Evolutionary conservation across 2,113 vertebrate genomes (phyloP), one percentile per base, ranked within the genome.

Genomic region (Rhinoderma darwinii): DNA sequence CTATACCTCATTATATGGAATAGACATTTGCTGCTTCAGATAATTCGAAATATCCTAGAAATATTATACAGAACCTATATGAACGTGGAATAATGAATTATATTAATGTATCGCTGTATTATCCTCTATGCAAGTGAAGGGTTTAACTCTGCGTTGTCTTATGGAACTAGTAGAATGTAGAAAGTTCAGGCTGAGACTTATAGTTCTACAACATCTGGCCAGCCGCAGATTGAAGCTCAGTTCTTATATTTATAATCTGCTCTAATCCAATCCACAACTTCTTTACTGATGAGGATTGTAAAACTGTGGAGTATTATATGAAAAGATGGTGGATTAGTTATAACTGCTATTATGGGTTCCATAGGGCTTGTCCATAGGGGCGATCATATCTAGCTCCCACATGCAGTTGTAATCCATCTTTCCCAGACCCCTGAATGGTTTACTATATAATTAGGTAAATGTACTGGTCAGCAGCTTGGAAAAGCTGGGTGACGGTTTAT

Each of bases 211-310:
- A 72, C 70, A 73, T 22, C 70, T 41, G 70, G 70, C 25, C 35
- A 41, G 6, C 70, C 0, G 22, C 70, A 73, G 70, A 25, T 73
- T 39, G 39, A 1, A 44, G 22, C 41, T n/a, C 41, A 75, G 41
- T 27, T 17, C 73, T 47, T 27, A 44, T 75, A 43, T n/a, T n/a
- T 5, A n/a, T 75, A 75, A 75, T 75, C 73, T 75, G 73, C 12
- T 44, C 25, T 75, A 75, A 75, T 75, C 73, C 73, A 75, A 75
- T 75, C n/a, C 44, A n/a, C 25, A 74, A n/a, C 41, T 25, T n/a
- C 15, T 68, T 68, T 35, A 35, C 12, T 2, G 12, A 37, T 25
- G 18, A 35, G 32, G 66, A 70, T 70, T 37, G 5, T 20, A 70
- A 70, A 41, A 11, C 35, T 25, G 37, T 9, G 20, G 9, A 10